Evolutionary conservation across 2,888 invertebrate genomes (phyloP), one percentile per base, ranked within the genome.

Genomic region (Ashinkailepas kermadecensis): DNA sequence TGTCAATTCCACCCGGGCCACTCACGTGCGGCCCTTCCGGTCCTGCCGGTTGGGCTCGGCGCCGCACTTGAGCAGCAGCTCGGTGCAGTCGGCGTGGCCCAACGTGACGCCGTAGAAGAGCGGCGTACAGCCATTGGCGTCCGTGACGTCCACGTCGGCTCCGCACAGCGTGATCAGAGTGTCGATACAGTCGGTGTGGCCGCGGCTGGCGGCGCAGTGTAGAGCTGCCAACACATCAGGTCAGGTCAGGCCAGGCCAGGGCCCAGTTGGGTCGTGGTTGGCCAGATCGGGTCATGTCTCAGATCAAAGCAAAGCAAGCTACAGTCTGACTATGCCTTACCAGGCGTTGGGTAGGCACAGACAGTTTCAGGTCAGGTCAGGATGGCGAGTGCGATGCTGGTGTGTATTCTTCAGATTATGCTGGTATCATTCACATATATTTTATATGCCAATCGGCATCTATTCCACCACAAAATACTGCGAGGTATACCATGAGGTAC

Each of bases 181-280:
- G 86, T 97, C 96, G 81, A 97, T 90, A 85, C 96, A 96, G 86
- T 95, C 94, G 0, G 94, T 93, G 87, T 98, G 97, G 0, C 99
- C 99, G 82, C 98, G 91, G 2, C 97, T 97, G 0, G 99, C 97
- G 0, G 98, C 97, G 88, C 99, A 99, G 87, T 99, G 99, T 57
- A 99, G 88, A 0, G 97, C 97, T 89, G 86, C 56, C 54, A 0
- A 23, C 64, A 64, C 18, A 67, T 23, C n/a, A 67, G 67, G 23
- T n/a, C 13, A 67, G 67, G n/a, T n/a, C 10, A 67, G 67, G 67
- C 23, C 10, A 10, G 67, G 13, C 1, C 25, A 15, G 67, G 65
- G 65, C 4, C 65, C 21, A 8, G 23, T 11, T 15, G n/a, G 65
- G 65, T 65, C 23, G n/a, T 10, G 65, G 4, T n/a, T n/a, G 21